Evolutionary conservation across 92 coral and sea anemone genomes (phyloP).

Genomic region (Muricea muricata): DNA sequence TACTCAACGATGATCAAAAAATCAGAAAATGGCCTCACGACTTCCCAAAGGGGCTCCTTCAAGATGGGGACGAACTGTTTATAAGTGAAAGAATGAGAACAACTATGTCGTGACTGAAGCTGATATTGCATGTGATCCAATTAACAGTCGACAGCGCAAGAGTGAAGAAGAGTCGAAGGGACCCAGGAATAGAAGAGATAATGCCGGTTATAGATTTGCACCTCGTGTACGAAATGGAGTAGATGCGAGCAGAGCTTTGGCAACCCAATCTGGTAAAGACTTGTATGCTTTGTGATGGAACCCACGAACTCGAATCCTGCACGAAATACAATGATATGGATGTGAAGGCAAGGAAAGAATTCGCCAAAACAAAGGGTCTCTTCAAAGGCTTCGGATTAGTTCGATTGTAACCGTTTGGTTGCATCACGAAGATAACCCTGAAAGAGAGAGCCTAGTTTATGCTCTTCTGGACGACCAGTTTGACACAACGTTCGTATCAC

Average conservation of each 20-base stretch:
- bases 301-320: conserved; percentile 64
- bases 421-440: conserved; percentile 35
- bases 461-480: conserved; percentile 71
- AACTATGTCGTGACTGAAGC: conserved; percentile 62
- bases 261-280: conserved; percentile 17
- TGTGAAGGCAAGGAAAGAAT: conserved; percentile 65
- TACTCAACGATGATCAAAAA: conserved; percentile 67
- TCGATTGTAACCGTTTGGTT: conserved; percentile 73
- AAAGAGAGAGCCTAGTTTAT: conserved; percentile 42
- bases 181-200: conserved; percentile 29
- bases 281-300: conserved; percentile 42
- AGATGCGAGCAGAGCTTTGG: conserved; percentile 36
- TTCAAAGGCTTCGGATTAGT: too few species aligned
- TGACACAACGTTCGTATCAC: conserved; percentile 61
- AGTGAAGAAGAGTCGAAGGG: conserved; percentile 35
- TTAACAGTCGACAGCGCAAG: conserved; percentile 50
- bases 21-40: conserved; percentile 55
- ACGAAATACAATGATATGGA: conserved; percentile 48
- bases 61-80: conserved; percentile 64
- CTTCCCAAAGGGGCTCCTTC: conserved; percentile 57
- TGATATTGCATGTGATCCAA: conserved; percentile 73
- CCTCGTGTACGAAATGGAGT: conserved; percentile 5
- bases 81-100: conserved; percentile 60
- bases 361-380: conserved; percentile 60
- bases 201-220: background rate